phyloP scores from a whole-genome alignment of 2,113 vertebrate genomes.

The Lepus europaeus region DNA sequence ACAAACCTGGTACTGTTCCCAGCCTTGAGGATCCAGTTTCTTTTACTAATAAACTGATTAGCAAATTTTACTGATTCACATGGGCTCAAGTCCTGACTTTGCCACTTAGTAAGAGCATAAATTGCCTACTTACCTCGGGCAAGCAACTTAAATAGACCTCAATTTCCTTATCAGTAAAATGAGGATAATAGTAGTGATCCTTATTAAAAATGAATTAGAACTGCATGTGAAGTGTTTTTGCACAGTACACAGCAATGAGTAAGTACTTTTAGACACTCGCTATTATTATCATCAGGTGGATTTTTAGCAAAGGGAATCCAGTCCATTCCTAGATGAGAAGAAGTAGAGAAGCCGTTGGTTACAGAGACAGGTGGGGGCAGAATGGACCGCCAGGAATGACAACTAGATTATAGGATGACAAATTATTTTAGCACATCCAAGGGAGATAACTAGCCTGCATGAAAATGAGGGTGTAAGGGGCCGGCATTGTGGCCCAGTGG shows the following conservation, averaged over 20 bases:
- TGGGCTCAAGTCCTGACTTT: not conserved
- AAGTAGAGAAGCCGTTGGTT: not conserved
- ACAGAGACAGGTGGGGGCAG: not conserved
- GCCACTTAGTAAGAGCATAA: not conserved
- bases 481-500: too few species aligned
- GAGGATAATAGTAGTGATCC: not conserved
- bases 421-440: not conserved
- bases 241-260: not conserved
- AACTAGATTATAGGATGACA: not conserved
- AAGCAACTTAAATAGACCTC: not conserved
- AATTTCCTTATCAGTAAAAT: not conserved
- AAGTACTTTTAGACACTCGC: not conserved
- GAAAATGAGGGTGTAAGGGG: too few species aligned
- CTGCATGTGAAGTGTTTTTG: not conserved
- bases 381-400: not conserved
- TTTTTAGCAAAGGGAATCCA: not conserved
- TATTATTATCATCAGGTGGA: not conserved
- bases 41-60: conserved; percentile 83
- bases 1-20: conserved; percentile 87
- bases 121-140: not conserved
- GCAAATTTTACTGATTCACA: not conserved
- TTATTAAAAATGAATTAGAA: not conserved
- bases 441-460: not conserved
- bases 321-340: not conserved
- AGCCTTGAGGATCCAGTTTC: conserved; percentile 86